Base-by-base conservation (phyloP, 2,888 invertebrate species). In the Epistrophe eligans region DNA sequence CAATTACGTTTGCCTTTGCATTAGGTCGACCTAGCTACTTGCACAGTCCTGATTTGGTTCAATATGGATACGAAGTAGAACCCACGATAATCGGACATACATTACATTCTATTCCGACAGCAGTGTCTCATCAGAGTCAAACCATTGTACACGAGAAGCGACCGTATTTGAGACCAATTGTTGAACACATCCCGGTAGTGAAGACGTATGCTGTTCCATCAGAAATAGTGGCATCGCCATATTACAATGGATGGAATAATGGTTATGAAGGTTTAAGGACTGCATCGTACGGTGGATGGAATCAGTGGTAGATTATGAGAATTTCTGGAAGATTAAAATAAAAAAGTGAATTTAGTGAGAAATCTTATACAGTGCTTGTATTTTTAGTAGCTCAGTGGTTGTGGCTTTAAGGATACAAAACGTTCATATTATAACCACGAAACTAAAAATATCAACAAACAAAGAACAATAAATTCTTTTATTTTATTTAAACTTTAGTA, bases 101-200 rank as follows among this genome's bases (percentile, higher is more conserved):
- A 17, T 79, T 90, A 0, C 82, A 90, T 32, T 89, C 90, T 0
- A 24, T 91, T 73, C 92, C 92, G 9, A 90, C 92, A 0, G 92
- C 92, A 2, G 89, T 92, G 6, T 92, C 92, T 11, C 92, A 92
- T 80, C 92, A 92, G 84, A 92, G 92, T 77, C 92, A 92, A 57
- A 92, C 92, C 15, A 91, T 92, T 85, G 91, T 92, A 17, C 92
- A 92, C 67, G 92, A 92, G 89, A 92, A 92, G 79, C 91, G 92
- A 66, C 92, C 92, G 17, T 92, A 91, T 48, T 89, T 91, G 80
- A 89, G 91, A 8, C 91, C 91, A 28, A 91, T 92, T 50, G 70
- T 92, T 11, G 90, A 90, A 0, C 91, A 91, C 62, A 58, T 90
- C 7, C 92, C 92, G 0, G 81, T 91, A 3, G 77, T 91, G 40